Evolutionary conservation across 2,888 invertebrate genomes (phyloP), one percentile per base, ranked within the genome.

Genomic region (Mayetiola destructor): DNA sequence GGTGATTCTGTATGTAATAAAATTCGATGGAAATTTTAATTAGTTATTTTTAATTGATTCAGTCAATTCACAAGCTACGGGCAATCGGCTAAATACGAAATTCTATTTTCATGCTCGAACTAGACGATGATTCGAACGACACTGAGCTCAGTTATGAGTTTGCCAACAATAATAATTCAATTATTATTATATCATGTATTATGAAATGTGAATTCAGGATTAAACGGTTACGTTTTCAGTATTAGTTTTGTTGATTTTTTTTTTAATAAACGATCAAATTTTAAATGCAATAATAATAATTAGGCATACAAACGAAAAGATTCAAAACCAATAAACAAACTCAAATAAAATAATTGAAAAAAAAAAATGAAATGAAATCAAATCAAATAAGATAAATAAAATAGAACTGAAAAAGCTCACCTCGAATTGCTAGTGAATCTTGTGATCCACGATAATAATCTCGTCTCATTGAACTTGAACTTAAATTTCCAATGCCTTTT

Each of bases 391-490:
- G 18, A 55, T 40, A 62, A 64, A 61, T 63, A 63, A 60, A 62
- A 59, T 59, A 61, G 61, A 62, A 61, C 40, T 64, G 66, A 68
- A 9, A 9, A 6, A 12, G 73, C 71, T 77, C 79, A 85, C 87
- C 87, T 80, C 84, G 78, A 69, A 85, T 77, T 66, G 86, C 85
- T 67, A 90, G 80, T 73, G 87, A 88, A 77, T 90, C 90, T 78
- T 89, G 89, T 63, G 89, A 90, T 71, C 90, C 89, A 76, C 88
- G 81, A 78, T 88, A 89, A 80, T 88, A 89, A 77, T 90, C 89
- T 71, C 89, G 82, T 75, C 86, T 82, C 84, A 89, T 85, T 65
- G 81, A 80, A 64, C 80, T 78, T 63, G 78, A 76, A 64, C 73
- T 75, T 65, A 74, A 73, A 62, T 69, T 67, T 64, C 71, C 68